Conservation (phyloP, 2,113 vertebrate species). For the Hylia prasina region DNA sequence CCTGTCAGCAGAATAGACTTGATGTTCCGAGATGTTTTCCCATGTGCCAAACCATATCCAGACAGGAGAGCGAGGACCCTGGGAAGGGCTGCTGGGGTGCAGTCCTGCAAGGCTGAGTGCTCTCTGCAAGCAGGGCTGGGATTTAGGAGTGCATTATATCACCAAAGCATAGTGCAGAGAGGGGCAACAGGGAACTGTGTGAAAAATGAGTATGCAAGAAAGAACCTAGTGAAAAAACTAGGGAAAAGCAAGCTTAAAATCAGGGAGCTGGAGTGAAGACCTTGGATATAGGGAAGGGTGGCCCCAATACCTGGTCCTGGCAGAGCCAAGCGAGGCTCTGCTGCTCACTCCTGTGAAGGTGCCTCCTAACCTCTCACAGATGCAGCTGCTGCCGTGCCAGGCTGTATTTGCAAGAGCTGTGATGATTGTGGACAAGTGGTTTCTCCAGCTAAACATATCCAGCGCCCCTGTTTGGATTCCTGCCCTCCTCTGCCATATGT, state of each 20-base stretch:
- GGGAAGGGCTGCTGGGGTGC: background rate
- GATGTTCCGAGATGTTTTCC: background rate
- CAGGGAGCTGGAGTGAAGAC: background rate
- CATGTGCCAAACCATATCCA: background rate
- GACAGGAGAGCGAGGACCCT: background rate
- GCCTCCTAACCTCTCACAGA: background rate
- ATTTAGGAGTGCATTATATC: background rate
- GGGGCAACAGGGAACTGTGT: background rate
- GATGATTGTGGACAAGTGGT: background rate
- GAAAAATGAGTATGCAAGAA: background rate
- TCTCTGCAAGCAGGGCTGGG: background rate
- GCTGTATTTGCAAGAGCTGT: background rate
- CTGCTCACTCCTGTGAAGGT: background rate
- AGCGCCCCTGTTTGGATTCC: background rate
- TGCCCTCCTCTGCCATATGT: constrained; percentile 12
- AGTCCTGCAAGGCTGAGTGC: background rate
- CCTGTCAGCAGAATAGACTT: constrained; percentile 25
- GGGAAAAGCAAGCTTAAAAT: background rate
- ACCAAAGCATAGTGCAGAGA: background rate
- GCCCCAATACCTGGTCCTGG: background rate
- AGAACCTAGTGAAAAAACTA: background rate
- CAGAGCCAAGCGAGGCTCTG: background rate
- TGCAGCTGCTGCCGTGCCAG: fast-evolving
- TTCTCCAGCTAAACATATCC: background rate
- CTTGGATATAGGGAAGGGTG: background rate